phyloP scores from a whole-genome alignment of 2,113 vertebrate genomes.

The Leptosomus discolor region DNA sequence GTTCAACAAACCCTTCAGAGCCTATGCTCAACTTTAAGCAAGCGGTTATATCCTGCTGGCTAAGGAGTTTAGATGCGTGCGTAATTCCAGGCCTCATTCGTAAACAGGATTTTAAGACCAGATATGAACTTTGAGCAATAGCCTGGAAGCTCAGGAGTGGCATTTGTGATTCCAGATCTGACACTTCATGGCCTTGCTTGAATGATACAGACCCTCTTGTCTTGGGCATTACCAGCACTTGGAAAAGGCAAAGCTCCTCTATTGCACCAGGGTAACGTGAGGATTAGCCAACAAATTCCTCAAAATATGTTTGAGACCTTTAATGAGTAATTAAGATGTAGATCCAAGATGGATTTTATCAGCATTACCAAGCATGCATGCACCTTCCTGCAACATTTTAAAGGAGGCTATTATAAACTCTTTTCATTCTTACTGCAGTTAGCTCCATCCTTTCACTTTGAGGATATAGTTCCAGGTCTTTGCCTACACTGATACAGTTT shows the following conservation, averaged over 20 bases:
- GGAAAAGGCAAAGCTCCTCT: neutral
- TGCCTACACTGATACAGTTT: neutral
- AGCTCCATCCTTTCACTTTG: neutral
- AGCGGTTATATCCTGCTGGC: neutral
- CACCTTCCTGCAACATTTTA: neutral
- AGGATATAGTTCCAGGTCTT: neutral
- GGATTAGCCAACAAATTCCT: neutral
- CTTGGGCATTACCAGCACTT: neutral
- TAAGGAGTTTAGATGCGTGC: neutral
- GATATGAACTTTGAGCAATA: neutral
- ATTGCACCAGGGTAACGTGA: neutral
- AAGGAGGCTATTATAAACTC: neutral
- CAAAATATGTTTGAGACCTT: neutral
- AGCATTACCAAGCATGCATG: fast-evolving
- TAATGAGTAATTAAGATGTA: neutral
- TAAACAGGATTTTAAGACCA: neutral
- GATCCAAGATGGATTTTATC: neutral
- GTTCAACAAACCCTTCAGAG: neutral
- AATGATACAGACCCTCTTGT: fast-evolving
- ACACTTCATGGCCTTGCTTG: fast-evolving
- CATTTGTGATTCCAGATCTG: neutral
- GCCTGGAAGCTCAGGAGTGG: fast-evolving
- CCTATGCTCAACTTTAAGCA: neutral
- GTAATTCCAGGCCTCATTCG: neutral
- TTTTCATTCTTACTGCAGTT: neutral